These are phyloP conservation scores for Andrena haemorrhoa DNA, from an alignment of 2,888 invertebrate genomes.

Conservation along the genomic window DNA sequence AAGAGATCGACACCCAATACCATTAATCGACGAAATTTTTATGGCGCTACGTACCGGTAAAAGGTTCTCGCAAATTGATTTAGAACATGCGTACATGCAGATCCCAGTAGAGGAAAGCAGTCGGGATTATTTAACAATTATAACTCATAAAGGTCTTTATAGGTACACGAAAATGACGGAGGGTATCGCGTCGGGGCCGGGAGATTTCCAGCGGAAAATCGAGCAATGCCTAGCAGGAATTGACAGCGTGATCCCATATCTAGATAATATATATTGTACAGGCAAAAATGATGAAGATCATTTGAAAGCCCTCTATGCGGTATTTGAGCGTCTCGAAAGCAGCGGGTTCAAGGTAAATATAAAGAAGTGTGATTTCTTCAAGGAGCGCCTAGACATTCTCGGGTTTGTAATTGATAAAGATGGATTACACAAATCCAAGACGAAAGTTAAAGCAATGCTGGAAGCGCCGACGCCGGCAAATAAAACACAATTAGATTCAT, in stretches of 20 bases:
- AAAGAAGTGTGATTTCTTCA: constrained; percentile 70
- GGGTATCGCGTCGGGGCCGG: no score
- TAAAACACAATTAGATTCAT: constrained; percentile 66
- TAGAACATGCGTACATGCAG: background rate
- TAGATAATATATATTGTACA: constrained; percentile 36
- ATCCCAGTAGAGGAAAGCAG: background rate
- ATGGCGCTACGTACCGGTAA: background rate
- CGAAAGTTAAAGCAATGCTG: constrained; percentile 68
- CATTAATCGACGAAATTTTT: background rate
- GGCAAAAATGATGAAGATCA: constrained; percentile 34
- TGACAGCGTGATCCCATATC: no score
- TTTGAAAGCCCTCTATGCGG: background rate
- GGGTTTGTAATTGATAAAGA: constrained; percentile 67
- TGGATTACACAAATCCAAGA: constrained; percentile 64
- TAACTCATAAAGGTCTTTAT: constrained; percentile 6
- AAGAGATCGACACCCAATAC: background rate
- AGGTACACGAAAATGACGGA: constrained; percentile 6
- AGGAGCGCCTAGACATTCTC: constrained; percentile 66
- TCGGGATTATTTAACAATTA: background rate
- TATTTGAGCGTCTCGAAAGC: constrained; percentile 2
- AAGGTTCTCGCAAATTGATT: background rate
- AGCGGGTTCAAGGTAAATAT: constrained; percentile 31
- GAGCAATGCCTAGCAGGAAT: no score
- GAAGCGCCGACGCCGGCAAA: constrained; percentile 63
- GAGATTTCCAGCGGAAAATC: no score